These are phyloP conservation scores for Sinelater perroti DNA, from an alignment of 2,888 invertebrate species.

Conservation along the genomic window DNA sequence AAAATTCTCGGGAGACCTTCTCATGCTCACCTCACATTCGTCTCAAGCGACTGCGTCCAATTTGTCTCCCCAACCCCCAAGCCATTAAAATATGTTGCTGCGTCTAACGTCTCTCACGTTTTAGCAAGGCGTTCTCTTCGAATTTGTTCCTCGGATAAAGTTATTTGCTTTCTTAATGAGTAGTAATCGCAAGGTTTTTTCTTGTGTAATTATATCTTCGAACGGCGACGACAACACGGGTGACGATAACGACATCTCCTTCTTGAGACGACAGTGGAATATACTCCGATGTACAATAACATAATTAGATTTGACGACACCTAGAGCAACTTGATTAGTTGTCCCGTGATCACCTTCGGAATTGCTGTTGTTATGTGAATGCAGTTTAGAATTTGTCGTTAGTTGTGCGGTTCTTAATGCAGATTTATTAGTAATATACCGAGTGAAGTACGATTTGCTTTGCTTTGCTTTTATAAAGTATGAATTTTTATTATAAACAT, in stretches of 20 bases:
- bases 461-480: too few relatives aligned
- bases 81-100: slow-evolving; percentile 30
- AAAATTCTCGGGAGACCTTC: slow-evolving; percentile 34
- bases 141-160: slow-evolving; percentile 30
- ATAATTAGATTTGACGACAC: slow-evolving; percentile 15
- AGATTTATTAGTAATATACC: too few relatives aligned
- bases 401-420: too few relatives aligned
- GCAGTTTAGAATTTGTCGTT: slow-evolving; percentile 1
- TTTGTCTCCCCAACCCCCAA: slow-evolving; percentile 36
- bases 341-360: slow-evolving; percentile 7
- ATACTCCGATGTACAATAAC: slow-evolving; percentile 6
- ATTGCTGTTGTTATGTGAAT: background rate
- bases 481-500: too few relatives aligned
- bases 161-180: too few relatives aligned
- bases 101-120: slow-evolving; percentile 19
- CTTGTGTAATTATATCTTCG: too few relatives aligned
- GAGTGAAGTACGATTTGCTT: too few relatives aligned
- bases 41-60: slow-evolving; percentile 43
- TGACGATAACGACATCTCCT: too few relatives aligned
- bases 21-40: slow-evolving; percentile 38
- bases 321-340: slow-evolving; percentile 4
- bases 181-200: too few relatives aligned
- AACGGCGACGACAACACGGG: too few relatives aligned
- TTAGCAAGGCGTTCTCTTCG: slow-evolving; percentile 20
- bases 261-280: background rate